Percentiles rank a stretch among this genome's conserved stretches.
Evolutionary conservation across 2,113 vertebrate genomes (phyloP).

Genomic region (Ceratotherium simum): DNA sequence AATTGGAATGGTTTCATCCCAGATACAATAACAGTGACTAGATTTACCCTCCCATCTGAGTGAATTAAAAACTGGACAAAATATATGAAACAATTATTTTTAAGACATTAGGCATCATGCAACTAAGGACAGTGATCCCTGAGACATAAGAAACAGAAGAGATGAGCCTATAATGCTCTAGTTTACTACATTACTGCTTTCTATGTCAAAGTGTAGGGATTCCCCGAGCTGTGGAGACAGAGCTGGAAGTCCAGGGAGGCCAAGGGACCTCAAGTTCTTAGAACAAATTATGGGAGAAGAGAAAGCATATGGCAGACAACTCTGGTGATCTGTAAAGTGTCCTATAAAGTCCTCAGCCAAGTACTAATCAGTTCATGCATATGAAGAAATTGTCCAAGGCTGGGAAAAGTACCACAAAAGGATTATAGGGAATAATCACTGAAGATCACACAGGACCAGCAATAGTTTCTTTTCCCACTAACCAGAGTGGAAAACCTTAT

Average conservation of each 20-base stretch:
- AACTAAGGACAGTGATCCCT: neutral
- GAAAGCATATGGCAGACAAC: neutral
- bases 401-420: neutral
- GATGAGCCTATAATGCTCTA: neutral
- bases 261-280: neutral
- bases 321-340: neutral
- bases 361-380: neutral
- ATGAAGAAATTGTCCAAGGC: neutral
- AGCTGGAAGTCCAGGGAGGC: neutral
- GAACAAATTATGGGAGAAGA: neutral
- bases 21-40: neutral
- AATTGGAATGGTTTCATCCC: neutral
- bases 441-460: neutral
- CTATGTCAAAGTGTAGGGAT: neutral
- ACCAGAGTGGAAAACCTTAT: neutral
- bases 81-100: neutral
- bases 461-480: neutral
- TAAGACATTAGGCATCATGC: neutral
- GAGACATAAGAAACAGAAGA: neutral
- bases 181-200: neutral
- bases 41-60: neutral
- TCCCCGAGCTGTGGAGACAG: neutral
- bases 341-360: neutral
- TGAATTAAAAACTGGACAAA: slow-evolving; percentile 2
- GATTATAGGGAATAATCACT: neutral